A percentile compares a stretch with the other conserved stretches of the same genome.
phyloP scores from a whole-genome alignment of 2,797 vertebrate genomes.

The Calcarius lapponicus region DNA sequence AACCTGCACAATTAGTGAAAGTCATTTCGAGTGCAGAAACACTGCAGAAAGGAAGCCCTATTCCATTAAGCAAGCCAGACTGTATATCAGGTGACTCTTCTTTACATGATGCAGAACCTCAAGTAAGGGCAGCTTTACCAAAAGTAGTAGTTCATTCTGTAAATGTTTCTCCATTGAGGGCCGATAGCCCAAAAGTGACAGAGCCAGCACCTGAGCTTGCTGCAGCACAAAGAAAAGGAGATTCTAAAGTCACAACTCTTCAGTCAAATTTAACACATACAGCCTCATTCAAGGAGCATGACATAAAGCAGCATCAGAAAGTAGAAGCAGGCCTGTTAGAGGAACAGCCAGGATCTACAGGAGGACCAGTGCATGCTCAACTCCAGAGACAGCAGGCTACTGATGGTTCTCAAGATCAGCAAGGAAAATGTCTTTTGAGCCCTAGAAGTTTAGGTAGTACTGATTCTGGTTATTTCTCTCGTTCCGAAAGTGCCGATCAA shows the following conservation, averaged over 20 bases:
- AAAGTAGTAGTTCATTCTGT: slow-evolving; percentile 96
- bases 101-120: slow-evolving; percentile 79
- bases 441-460: slow-evolving; percentile 96
- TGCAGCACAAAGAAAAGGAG: slow-evolving; percentile 84
- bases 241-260: slow-evolving; percentile 78
- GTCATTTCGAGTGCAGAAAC: slow-evolving; percentile 77
- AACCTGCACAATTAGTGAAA: slow-evolving; percentile 81
- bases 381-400: slow-evolving; percentile 97
- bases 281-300: slow-evolving; percentile 83
- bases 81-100: slow-evolving; percentile 75
- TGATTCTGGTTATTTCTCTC: slow-evolving; percentile 97
- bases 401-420: slow-evolving; percentile 92
- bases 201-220: slow-evolving; percentile 83
- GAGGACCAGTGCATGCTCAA: slow-evolving; percentile 85
- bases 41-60: slow-evolving; percentile 72
- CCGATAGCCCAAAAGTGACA: slow-evolving; percentile 86
- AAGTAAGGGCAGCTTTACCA: slow-evolving; percentile 85
- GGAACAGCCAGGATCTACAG: slow-evolving; percentile 82
- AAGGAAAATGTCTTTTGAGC: slow-evolving; percentile 91
- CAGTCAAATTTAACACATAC: slow-evolving; percentile 77
- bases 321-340: slow-evolving; percentile 78
- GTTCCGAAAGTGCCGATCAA: slow-evolving; percentile 97
- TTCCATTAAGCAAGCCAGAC: slow-evolving; percentile 76
- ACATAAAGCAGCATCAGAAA: slow-evolving; percentile 79
- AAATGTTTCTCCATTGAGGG: slow-evolving; percentile 87